Base-by-base conservation (phyloP, 2,797 vertebrate species). In the Tragopan temminckii region DNA sequence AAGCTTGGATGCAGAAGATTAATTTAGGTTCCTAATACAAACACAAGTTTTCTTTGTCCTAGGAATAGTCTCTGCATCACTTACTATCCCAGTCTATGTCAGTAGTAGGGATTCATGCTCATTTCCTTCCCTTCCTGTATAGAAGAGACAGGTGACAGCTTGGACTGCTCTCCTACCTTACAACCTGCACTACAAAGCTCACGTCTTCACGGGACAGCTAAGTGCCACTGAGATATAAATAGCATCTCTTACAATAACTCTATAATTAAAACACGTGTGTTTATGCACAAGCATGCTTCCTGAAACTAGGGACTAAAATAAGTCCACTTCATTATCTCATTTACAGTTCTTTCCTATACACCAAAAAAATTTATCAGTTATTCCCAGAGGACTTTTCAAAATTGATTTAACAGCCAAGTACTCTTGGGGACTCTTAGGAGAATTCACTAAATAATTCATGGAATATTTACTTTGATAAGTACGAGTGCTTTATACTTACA, bases 371-470 rank as follows among this genome's bases (percentile, higher is more conserved):
- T 78, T 64, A 66, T 36, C 45, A 66, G 21, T 62, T 72, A 63
- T 55, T 93, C 90, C 72, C 79, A 33, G 15, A 20, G 72, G 87
- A 81, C 45, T 89, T 89, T 61, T 86, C 33, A 70, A 80, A 89
- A 83, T 53, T 82, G 53, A 96, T 86, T 95, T 94, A 93, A 85
- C 25, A 64, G 50, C 17, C 80, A 13, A 88, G 20, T 3, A n/a
- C 66, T 85, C 84, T 52, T 76, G 87, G 50, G 79, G 93, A 58
- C 50, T 70, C 71, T 77, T 77, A 58, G 38, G 27, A 90, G 13
- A 85, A 78, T 45, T 87, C 69, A 55, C 61, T 81, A 58, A 87
- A 58, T 78, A 75, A 46, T 31, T 75, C 17, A 38, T 13, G 15
- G 64, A 85, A 71, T 75, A 90, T 75, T 94, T 89, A 35, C 27